Conservation (phyloP, 2,888 invertebrate species). For the Caenorhabditis afra region DNA sequence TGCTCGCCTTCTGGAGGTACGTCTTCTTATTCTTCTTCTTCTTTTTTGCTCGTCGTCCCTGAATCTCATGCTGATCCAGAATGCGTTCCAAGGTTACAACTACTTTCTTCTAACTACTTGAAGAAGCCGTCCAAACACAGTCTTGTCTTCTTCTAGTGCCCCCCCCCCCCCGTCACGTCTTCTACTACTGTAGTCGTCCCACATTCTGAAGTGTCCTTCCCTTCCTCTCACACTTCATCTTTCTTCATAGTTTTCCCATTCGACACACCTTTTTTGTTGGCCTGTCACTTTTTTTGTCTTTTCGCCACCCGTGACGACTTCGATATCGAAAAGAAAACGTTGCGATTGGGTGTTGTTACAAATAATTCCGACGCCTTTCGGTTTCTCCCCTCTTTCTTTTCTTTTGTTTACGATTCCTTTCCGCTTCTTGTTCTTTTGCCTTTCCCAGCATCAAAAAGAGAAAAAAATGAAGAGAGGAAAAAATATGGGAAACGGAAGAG, state of each 20-base stretch:
- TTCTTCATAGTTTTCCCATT: slow-evolving; percentile 13
- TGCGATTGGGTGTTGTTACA: slow-evolving; percentile 7
- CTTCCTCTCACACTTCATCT: slow-evolving; percentile 8
- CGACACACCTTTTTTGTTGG: slow-evolving; percentile 30
- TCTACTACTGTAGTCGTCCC: slow-evolving; percentile 19
- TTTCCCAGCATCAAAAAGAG: neutral
- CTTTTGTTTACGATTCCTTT: slow-evolving; percentile 29
- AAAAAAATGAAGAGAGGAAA: no score
- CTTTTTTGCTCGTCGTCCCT: neutral
- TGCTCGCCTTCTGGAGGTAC: slow-evolving; percentile 38
- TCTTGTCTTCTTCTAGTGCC: slow-evolving; percentile 23
- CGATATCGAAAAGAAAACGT: neutral
- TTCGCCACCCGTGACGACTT: slow-evolving; percentile 10
- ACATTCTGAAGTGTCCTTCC: slow-evolving; percentile 20
- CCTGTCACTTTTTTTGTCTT: slow-evolving; percentile 4
- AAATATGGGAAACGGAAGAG: no score
- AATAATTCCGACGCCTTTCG: slow-evolving; percentile 38
- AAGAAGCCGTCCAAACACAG: slow-evolving; percentile 14
- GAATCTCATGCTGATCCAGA: neutral
- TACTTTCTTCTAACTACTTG: slow-evolving; percentile 34
- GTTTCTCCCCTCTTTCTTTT: slow-evolving; percentile 23
- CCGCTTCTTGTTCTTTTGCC: slow-evolving; percentile 3
- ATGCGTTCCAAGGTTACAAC: slow-evolving; percentile 28
- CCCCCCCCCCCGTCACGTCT: neutral
- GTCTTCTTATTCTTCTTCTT: slow-evolving; percentile 6